Evolutionary conservation across 1,140 invertebrate genomes (phyloP).

Genomic region (Drosophila kepulauana): DNA sequence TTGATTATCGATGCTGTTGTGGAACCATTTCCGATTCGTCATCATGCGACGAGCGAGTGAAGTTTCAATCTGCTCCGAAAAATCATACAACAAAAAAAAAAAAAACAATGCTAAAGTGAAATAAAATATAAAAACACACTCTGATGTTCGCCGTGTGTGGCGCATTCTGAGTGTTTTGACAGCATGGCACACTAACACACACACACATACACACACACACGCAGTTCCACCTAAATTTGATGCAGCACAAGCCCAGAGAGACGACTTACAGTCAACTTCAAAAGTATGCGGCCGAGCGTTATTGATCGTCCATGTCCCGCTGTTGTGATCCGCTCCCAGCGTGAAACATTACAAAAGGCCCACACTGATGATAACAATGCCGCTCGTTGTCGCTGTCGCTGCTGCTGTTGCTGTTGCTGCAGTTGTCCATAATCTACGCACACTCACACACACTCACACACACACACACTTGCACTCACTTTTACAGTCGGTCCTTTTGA

Average conservation of each 20-base stretch:
- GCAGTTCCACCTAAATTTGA: conserved; percentile 62
- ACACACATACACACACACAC: conserved; percentile 17
- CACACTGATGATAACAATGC: conserved; percentile 60
- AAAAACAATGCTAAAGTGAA: conserved; percentile 18
- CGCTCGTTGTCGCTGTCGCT: conserved; percentile 51
- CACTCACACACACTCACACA: conserved; percentile 14
- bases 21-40: conserved; percentile 77
- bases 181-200: conserved; percentile 39
- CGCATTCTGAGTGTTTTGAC: conserved; percentile 60
- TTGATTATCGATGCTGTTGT: conserved; percentile 66
- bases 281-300: conserved; percentile 61
- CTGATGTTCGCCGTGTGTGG: conserved; percentile 50
- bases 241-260: conserved; percentile 44
- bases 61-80: conserved; percentile 52
- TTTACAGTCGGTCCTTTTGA: conserved; percentile 66
- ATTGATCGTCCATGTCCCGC: conserved; percentile 76
- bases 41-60: conserved; percentile 59
- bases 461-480: neutral
- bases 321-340: conserved; percentile 78
- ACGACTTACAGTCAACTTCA: conserved; percentile 36
- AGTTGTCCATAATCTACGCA: conserved; percentile 64
- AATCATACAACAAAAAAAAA: neutral
- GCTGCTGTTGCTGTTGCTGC: conserved; percentile 23
- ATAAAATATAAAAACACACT: conserved; percentile 15
- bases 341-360: conserved; percentile 39